A percentile compares a stretch with the other conserved stretches of the same genome.
Conservation (phyloP, 2,888 invertebrate genomes). For the Meta bourneti region DNA sequence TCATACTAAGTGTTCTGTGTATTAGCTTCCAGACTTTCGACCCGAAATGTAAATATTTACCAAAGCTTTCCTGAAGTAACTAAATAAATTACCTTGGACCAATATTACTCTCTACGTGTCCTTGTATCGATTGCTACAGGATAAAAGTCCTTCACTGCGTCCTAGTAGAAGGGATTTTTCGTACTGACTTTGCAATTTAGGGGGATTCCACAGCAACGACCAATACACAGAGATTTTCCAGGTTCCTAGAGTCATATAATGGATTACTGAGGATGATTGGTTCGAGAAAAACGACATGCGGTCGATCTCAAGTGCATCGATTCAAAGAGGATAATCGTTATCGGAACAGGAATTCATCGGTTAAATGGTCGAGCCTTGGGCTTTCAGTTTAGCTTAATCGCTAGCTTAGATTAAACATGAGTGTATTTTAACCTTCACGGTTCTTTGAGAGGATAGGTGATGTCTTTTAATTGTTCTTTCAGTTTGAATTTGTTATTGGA, state of each 20-base stretch:
- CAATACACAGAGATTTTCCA: slow-evolving; percentile 30
- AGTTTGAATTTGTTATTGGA: too few relatives aligned
- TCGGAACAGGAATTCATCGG: neutral
- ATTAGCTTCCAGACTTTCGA: neutral
- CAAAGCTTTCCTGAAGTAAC: neutral
- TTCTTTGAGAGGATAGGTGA: too few relatives aligned
- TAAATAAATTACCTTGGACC: neutral
- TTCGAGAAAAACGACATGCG: neutral
- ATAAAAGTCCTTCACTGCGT: slow-evolving; percentile 20
- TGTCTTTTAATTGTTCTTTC: too few relatives aligned
- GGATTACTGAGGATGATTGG: slow-evolving; percentile 49
- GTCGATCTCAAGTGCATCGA: neutral
- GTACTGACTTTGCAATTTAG: slow-evolving; percentile 43
- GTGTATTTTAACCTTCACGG: neutral
- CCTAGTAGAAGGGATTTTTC: slow-evolving; percentile 14
- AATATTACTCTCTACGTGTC: neutral
- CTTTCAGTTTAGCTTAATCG: neutral
- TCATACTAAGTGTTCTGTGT: neutral
- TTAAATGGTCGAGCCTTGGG: neutral
- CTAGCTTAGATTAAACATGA: neutral
- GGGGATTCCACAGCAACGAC: slow-evolving; percentile 2
- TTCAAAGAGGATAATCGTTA: neutral
- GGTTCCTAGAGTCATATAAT: slow-evolving; percentile 20
- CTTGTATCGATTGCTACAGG: slow-evolving; percentile 8
- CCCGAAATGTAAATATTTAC: neutral